Evolutionary conservation across 2,888 invertebrate species (phyloP).

Genomic region (Gymnocheta viridis): DNA sequence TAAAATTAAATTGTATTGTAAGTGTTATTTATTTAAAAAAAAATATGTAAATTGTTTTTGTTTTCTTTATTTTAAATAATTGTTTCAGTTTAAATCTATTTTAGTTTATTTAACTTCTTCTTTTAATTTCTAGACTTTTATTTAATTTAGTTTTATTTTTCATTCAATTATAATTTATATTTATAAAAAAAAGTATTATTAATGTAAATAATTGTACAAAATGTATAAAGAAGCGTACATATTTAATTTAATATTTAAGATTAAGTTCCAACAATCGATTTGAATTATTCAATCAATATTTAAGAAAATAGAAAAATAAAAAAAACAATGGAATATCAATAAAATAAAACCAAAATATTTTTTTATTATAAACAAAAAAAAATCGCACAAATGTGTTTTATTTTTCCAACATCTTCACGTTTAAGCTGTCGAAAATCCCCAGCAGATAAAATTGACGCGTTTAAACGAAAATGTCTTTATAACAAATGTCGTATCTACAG

Average conservation of each 20-base stretch:
- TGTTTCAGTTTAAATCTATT: slow-evolving; percentile 1
- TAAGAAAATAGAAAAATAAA: slow-evolving; percentile 5
- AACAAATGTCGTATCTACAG: slow-evolving; percentile 14
- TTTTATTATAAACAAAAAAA: slow-evolving; percentile 55
- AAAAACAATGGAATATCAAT: slow-evolving; percentile 32
- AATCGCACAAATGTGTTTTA: not conserved
- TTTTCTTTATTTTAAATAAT: not conserved
- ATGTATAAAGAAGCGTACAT: slow-evolving; percentile 27
- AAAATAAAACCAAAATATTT: slow-evolving; percentile 59
- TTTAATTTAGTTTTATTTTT: not conserved
- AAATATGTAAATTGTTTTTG: slow-evolving; percentile 27
- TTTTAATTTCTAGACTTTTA: not conserved
- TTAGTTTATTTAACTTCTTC: too few relatives aligned
- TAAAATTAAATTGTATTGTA: slow-evolving; percentile 35
- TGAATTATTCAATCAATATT: slow-evolving; percentile 41
- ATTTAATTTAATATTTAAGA: slow-evolving; percentile 27
- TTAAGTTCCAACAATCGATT: slow-evolving; percentile 16
- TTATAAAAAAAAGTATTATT: slow-evolving; percentile 43
- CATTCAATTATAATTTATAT: slow-evolving; percentile 2
- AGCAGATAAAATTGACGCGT: slow-evolving; percentile 11
- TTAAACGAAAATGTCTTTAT: slow-evolving; percentile 17
- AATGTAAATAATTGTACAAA: slow-evolving; percentile 51
- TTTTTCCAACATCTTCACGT: slow-evolving; percentile 5
- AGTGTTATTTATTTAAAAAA: slow-evolving; percentile 59
- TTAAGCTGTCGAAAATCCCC: slow-evolving; percentile 34